Evolutionary conservation across 1,140 invertebrate genomes (phyloP).

Genomic region (Paracyclopina nana): DNA sequence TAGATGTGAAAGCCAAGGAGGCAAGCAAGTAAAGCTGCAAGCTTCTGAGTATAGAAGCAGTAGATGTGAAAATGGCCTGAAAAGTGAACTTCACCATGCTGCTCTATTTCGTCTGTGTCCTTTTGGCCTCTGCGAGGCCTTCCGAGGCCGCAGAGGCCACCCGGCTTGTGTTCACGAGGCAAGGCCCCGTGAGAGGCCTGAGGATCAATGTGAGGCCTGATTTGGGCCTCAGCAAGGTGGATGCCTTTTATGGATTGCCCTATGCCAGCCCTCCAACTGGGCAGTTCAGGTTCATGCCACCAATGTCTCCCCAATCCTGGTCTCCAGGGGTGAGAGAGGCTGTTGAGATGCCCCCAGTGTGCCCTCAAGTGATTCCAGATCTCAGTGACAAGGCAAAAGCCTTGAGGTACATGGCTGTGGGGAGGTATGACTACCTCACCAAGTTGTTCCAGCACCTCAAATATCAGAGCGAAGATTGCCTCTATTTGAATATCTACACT

Average conservation of each 20-base stretch:
- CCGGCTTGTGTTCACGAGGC: too few species aligned
- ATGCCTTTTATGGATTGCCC: constrained; percentile 79
- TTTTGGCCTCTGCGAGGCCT: too few species aligned
- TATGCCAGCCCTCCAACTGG: constrained; percentile 83
- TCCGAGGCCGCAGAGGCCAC: too few species aligned
- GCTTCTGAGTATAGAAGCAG: too few species aligned
- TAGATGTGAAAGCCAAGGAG: too few species aligned
- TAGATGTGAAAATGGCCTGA: too few species aligned
- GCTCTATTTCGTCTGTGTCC: too few species aligned
- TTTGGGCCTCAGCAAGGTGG: too few species aligned
- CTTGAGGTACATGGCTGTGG: constrained; percentile 62
- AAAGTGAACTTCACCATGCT: too few species aligned
- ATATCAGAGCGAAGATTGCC: constrained; percentile 87
- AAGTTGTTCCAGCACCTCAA: constrained; percentile 57
- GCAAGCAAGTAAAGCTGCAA: too few species aligned
- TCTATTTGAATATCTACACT: constrained; percentile 87
- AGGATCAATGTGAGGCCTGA: too few species aligned
- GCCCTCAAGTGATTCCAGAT: constrained; percentile 41
- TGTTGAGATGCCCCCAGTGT: constrained; percentile 54
- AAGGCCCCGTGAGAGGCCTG: too few species aligned
- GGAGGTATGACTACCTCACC: constrained; percentile 62
- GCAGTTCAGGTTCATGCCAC: constrained; percentile 77
- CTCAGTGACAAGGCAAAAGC: constrained; percentile 44
- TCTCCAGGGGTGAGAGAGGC: constrained; percentile 64
- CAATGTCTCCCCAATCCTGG: constrained; percentile 71